Evolutionary conservation across 2,888 invertebrate species (phyloP).

Genomic region (Cantharis nigra): DNA sequence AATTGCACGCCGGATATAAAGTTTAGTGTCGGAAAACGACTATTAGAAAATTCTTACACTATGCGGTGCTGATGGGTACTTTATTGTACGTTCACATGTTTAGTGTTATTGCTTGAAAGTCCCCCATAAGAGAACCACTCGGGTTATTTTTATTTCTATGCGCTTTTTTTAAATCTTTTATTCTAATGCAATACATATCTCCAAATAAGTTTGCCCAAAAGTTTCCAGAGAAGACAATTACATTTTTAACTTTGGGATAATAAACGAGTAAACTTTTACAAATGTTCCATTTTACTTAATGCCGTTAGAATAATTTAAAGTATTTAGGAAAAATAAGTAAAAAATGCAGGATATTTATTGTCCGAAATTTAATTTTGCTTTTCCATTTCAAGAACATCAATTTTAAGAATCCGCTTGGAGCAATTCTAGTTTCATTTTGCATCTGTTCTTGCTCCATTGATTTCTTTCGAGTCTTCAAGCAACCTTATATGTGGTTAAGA

Average conservation of each 20-base stretch:
- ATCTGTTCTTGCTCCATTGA: constrained; percentile 24
- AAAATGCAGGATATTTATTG: constrained; percentile 6
- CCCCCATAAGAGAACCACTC: not conserved
- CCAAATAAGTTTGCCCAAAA: not conserved
- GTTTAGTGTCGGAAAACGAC: no score
- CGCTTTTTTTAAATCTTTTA: not conserved
- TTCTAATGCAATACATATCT: not conserved
- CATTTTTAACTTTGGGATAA: not conserved
- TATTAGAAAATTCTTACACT: not conserved
- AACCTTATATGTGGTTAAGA: constrained; percentile 26
- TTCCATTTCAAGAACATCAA: constrained; percentile 17
- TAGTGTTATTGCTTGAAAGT: not conserved
- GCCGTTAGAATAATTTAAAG: not conserved
- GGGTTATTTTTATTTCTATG: not conserved
- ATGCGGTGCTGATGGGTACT: not conserved
- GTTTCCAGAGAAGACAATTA: not conserved
- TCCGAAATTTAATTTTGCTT: constrained; percentile 9
- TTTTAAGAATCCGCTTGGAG: constrained; percentile 14
- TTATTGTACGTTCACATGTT: not conserved
- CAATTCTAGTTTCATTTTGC: constrained; percentile 19
- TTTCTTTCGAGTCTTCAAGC: constrained; percentile 25
- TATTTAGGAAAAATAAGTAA: not conserved
- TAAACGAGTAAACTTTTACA: not conserved
- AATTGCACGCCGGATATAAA: not conserved
- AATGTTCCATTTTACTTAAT: not conserved